Conservation (phyloP, 2,113 vertebrate species). For the Agapornis roseicollis region DNA sequence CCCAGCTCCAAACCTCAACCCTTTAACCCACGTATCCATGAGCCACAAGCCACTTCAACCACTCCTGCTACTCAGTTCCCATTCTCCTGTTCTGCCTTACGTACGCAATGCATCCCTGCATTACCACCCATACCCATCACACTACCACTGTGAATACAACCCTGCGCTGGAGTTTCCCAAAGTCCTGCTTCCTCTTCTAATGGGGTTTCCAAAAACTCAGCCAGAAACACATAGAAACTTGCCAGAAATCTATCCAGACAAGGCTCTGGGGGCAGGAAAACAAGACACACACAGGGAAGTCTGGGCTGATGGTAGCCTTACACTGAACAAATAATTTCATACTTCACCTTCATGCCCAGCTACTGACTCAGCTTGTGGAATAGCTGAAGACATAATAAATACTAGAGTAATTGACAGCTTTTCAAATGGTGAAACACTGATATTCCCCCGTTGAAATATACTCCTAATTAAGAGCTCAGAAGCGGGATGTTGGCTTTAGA, state of each 20-base stretch:
- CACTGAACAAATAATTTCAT: conserved; percentile 11
- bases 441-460: background rate
- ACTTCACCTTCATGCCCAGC: background rate
- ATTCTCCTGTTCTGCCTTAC: background rate
- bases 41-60: background rate
- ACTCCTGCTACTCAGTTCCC: too few species aligned
- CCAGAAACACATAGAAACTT: background rate
- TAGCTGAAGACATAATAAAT: conserved; percentile 33
- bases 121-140: background rate
- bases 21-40: background rate
- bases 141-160: accelerated
- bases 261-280: background rate
- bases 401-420: conserved; percentile 23
- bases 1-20: background rate
- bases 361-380: background rate
- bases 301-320: background rate
- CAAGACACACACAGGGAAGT: background rate
- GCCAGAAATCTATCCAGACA: conserved; percentile 7
- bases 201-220: background rate
- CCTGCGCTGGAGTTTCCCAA: background rate
- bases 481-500: background rate
- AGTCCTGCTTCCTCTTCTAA: background rate
- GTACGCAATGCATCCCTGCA: accelerated
- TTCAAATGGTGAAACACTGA: background rate
- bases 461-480: background rate